phyloP scores from a whole-genome alignment of 2,888 invertebrate species.

The Smittia aterrima region DNA sequence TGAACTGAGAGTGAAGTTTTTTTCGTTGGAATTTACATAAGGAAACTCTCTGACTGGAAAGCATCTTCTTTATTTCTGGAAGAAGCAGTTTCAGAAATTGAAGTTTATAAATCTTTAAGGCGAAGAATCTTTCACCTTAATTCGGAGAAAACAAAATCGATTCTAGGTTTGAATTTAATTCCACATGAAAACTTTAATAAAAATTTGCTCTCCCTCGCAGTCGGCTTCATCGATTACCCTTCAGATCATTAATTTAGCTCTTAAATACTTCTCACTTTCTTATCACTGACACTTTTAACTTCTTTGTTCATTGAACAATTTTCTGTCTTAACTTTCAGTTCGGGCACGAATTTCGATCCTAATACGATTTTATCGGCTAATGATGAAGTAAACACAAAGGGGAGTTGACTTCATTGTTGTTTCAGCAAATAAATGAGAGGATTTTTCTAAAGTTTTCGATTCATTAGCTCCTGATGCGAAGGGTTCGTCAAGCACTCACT shows the following conservation, averaged over 20 bases:
- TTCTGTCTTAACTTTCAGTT: neutral
- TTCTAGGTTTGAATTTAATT: no score
- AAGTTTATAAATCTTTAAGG: no score
- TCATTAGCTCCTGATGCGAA: slow-evolving; percentile 22
- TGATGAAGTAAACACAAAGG: neutral
- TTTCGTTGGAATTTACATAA: neutral
- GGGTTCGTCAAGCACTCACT: neutral
- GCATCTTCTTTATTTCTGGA: neutral
- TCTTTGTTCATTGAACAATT: neutral
- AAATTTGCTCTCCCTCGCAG: no score
- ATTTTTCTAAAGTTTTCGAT: slow-evolving; percentile 27
- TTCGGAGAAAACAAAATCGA: no score
- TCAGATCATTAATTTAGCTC: slow-evolving; percentile 8
- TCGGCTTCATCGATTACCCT: no score
- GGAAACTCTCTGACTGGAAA: neutral
- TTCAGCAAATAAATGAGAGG: slow-evolving; percentile 6
- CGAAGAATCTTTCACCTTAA: no score
- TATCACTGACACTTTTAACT: neutral
- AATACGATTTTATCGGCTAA: slow-evolving; percentile 10
- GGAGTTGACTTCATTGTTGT: slow-evolving; percentile 14
- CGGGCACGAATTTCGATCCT: neutral
- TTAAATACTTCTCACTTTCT: slow-evolving; percentile 1
- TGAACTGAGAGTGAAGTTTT: neutral
- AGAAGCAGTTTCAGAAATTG: neutral
- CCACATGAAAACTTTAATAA: no score